Conservation (phyloP, 2,888 invertebrate genomes). For the Halictus quadricinctus region DNA sequence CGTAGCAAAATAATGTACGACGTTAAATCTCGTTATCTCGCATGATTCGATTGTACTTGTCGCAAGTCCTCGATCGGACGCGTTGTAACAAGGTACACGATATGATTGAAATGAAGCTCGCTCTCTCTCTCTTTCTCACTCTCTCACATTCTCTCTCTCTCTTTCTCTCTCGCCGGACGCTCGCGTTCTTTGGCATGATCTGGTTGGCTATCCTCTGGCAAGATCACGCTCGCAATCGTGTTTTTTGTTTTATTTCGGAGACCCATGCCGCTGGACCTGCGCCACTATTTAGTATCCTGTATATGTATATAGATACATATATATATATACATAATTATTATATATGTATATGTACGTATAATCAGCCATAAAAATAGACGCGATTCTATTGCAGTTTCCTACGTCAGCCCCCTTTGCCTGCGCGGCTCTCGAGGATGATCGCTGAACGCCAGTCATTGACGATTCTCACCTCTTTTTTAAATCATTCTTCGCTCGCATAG, state of each 20-base stretch:
- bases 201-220: constrained; percentile 65
- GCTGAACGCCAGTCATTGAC: constrained; percentile 38
- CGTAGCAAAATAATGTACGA: constrained; percentile 72
- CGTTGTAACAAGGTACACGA: constrained; percentile 69
- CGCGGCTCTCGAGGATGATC: constrained; percentile 54
- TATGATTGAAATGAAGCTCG: constrained; percentile 73
- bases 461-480: background rate
- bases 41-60: constrained; percentile 69
- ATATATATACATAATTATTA: constrained; percentile 15
- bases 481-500: background rate
- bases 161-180: constrained; percentile 50
- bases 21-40: constrained; percentile 63
- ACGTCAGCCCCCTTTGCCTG: constrained; percentile 61
- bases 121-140: constrained; percentile 15
- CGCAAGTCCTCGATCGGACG: constrained; percentile 54
- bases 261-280: constrained; percentile 68
- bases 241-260: constrained; percentile 53
- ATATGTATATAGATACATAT: constrained; percentile 54
- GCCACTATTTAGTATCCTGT: constrained; percentile 65
- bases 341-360: constrained; percentile 36
- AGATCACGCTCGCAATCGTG: constrained; percentile 71
- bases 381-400: constrained; percentile 73
- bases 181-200: constrained; percentile 72
- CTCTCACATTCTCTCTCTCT: constrained; percentile 10
- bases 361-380: constrained; percentile 78